Evolutionary conservation across 1,140 invertebrate genomes (phyloP).

Genomic region (Nephila pilipes): DNA sequence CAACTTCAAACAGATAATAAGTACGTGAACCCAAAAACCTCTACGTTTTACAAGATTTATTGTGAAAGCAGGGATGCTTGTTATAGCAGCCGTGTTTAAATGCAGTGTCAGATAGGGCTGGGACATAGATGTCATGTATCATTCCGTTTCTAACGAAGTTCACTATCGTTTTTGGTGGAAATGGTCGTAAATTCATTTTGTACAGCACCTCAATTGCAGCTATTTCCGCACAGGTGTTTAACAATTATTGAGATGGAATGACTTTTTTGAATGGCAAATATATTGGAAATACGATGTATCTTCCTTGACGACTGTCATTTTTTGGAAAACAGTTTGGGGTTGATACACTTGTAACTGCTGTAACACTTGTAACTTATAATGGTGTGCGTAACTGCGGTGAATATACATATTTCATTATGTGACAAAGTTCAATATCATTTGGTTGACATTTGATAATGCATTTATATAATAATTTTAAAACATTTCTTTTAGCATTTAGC

Average conservation of each 20-base stretch:
- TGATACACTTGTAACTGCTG: too few relatives aligned
- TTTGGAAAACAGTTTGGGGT: too few relatives aligned
- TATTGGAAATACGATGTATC: not conserved
- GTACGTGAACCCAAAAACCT: not conserved
- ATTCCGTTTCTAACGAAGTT: not conserved
- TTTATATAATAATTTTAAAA: too few relatives aligned
- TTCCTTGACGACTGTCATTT: too few relatives aligned
- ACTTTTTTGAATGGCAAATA: not conserved
- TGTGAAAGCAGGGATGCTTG: not conserved
- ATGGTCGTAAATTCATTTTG: conserved; percentile 23
- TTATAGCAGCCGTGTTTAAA: not conserved
- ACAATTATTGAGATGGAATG: not conserved
- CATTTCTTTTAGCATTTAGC: too few relatives aligned
- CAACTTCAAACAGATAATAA: conserved; percentile 20
- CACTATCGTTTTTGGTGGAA: conserved; percentile 6
- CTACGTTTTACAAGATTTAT: conserved; percentile 1
- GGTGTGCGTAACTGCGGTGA: too few relatives aligned
- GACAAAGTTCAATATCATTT: too few relatives aligned
- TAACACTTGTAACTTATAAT: too few relatives aligned
- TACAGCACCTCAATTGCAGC: not conserved
- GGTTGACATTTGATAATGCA: too few relatives aligned
- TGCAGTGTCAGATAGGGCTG: conserved; percentile 4
- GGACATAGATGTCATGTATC: conserved; percentile 17
- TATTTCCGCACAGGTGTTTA: not conserved
- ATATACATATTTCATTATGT: too few relatives aligned